These are phyloP conservation scores for Drosophila lacteicornis DNA, from an alignment of 1,140 invertebrate species.

Conservation along the genomic window DNA sequence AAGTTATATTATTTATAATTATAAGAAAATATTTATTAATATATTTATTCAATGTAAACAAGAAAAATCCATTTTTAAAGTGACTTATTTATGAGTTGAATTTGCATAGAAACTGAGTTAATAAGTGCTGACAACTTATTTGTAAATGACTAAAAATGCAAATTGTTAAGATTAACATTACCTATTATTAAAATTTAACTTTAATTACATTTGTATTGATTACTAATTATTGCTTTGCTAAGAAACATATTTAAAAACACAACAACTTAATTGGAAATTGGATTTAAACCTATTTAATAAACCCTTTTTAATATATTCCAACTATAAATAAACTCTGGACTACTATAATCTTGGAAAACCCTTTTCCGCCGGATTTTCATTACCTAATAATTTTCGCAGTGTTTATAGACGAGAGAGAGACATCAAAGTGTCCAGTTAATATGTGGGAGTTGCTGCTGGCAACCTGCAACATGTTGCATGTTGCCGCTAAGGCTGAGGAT, in stretches of 20 bases:
- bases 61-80: too few species aligned
- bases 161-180: not conserved
- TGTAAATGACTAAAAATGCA: not conserved
- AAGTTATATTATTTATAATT: too few species aligned
- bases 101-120: not conserved
- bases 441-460: conserved; percentile 34
- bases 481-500: conserved; percentile 10
- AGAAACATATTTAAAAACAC: not conserved
- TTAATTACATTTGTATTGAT: not conserved
- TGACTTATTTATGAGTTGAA: not conserved
- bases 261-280: too few species aligned
- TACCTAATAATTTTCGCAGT: conserved; percentile 1
- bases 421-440: conserved; percentile 50
- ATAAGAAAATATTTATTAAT: too few species aligned
- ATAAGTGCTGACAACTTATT: not conserved
- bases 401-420: conserved; percentile 26
- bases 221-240: not conserved
- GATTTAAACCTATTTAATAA: too few species aligned
- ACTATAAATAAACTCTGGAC: not conserved
- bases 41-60: too few species aligned
- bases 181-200: not conserved
- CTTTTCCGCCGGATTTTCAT: not conserved
- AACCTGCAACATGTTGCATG: conserved; percentile 57
- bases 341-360: too few species aligned
- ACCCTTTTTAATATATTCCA: not conserved